Percentiles rank a stretch among this genome's conserved stretches.
Conservation (phyloP, 2,797 vertebrate genomes). For the Borostomias antarcticus region DNA sequence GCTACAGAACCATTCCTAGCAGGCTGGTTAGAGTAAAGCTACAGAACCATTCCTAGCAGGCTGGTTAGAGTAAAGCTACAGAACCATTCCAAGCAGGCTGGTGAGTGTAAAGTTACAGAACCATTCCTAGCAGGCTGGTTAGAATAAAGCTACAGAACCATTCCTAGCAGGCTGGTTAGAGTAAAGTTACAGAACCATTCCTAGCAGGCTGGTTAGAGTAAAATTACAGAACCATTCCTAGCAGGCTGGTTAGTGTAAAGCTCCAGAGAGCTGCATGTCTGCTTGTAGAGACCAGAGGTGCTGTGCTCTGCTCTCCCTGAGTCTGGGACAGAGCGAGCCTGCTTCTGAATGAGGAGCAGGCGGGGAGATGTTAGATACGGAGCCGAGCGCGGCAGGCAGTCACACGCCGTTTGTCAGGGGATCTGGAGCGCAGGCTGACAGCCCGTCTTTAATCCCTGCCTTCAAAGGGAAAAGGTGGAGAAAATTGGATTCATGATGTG, state of each 20-base stretch:
- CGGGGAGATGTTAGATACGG: slow-evolving; percentile 71
- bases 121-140: too few species aligned
- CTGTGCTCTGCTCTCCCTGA: slow-evolving; percentile 64
- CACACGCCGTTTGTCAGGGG: slow-evolving; percentile 66
- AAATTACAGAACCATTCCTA: too few species aligned
- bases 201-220: too few species aligned
- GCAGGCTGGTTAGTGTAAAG: slow-evolving; percentile 50
- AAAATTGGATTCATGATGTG: slow-evolving; percentile 80
- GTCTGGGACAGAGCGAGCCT: slow-evolving; percentile 49
- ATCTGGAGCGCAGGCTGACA: slow-evolving; percentile 72
- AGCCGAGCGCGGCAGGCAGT: slow-evolving; percentile 54
- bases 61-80: too few species aligned
- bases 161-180: too few species aligned
- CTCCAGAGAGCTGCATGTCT: slow-evolving; percentile 42
- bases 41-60: too few species aligned
- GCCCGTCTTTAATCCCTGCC: slow-evolving; percentile 78
- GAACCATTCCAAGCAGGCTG: too few species aligned
- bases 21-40: too few species aligned
- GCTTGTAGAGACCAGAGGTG: slow-evolving; percentile 67
- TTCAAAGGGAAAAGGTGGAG: slow-evolving; percentile 69
- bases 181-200: too few species aligned
- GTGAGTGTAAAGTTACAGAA: too few species aligned
- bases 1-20: too few species aligned
- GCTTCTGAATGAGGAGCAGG: slow-evolving; percentile 73
- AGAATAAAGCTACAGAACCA: too few species aligned